These are phyloP conservation scores for Corticium candelabrum DNA, from an alignment of 37 sponge, comb jelly and placozoan species.

Conservation along the genomic window DNA sequence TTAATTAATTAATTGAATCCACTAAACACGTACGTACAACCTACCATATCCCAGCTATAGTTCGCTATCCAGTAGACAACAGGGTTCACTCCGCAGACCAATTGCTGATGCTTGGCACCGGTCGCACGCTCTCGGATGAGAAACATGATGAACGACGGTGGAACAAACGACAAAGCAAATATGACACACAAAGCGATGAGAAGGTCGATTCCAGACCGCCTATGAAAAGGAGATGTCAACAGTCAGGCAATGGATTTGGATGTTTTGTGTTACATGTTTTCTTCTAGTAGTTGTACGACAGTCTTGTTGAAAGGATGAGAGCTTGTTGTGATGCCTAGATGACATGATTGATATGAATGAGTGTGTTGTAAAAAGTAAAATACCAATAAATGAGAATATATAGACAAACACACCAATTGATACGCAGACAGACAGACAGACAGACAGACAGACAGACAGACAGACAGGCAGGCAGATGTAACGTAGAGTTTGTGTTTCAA, in stretches of 20 bases:
- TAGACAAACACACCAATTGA: background rate
- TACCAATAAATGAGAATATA: background rate
- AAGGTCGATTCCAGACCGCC: too few species aligned
- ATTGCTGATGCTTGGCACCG: conserved; percentile 65
- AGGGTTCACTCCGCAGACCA: conserved; percentile 61
- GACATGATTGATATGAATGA: too few species aligned
- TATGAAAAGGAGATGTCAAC: too few species aligned
- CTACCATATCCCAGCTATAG: conserved; percentile 68
- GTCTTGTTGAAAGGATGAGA: background rate
- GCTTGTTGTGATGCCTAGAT: background rate
- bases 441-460: background rate
- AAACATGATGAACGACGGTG: conserved; percentile 52
- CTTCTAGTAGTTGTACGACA: background rate
- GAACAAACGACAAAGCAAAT: conserved; percentile 70
- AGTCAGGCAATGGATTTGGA: too few species aligned
- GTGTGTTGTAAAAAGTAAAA: background rate
- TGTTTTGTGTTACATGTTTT: background rate
- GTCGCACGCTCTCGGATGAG: conserved; percentile 70
- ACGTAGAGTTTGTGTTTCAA: too few species aligned
- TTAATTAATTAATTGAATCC: too few species aligned
- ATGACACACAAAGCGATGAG: conserved; percentile 63
- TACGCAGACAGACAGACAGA: background rate
- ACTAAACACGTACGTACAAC: too few species aligned
- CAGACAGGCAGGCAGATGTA: too few species aligned
- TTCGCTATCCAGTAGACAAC: conserved; percentile 65